Base-by-base conservation (phyloP, 2,888 invertebrate species). In the Aphelenchoides bicaudatus region DNA sequence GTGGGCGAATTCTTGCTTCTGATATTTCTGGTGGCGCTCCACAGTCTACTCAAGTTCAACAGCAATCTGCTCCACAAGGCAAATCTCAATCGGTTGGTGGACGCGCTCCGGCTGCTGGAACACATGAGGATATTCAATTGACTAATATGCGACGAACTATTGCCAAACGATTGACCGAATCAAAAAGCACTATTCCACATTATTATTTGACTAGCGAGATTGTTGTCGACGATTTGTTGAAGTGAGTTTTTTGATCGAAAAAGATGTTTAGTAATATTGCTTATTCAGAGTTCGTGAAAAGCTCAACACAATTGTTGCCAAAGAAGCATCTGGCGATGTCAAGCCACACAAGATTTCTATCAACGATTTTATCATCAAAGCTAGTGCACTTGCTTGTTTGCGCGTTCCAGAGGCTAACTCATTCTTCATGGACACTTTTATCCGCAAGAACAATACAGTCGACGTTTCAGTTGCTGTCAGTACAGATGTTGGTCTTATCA, bases 391-490 rank as follows among this genome's bases (percentile, higher is more conserved):
- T 38, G 86, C 87, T 5, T 77, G 75, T 46, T 63, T 67, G 49
- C 67, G 72, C 28, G 77, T 77, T 13, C 77, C 77, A 21, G 77
- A 91, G 74, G 89, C 88, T 6, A 99, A 99, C 82, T 88, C 91
- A 1, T 87, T 90, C 59, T 99, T 94, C 93, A 87, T 92, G 86
- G 93, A 89, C 56, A 85, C 87, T 5, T 87, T 87, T 73, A 87
- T 84, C 52, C 65, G 76, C 21, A 72, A 78, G 57, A 75, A 79
- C 54, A 68, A 75, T 57, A 65, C 65, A 73, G 94, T 94, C 8
- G 98, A 99, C 80, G 88, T 99, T 1, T 90, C 89, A 74, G 90
- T 99, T 58, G 96, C 98, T 1, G 98, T 99, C 3, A 90, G 91
- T 61, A 96, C 96, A 0, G 90, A 91, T 3, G 85, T 86, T 63